Percentiles rank a stretch among this genome's conserved stretches.
These are phyloP conservation scores for Micronycteris hirsuta DNA, from an alignment of 2,113 vertebrate species.

Conservation along the genomic window DNA sequence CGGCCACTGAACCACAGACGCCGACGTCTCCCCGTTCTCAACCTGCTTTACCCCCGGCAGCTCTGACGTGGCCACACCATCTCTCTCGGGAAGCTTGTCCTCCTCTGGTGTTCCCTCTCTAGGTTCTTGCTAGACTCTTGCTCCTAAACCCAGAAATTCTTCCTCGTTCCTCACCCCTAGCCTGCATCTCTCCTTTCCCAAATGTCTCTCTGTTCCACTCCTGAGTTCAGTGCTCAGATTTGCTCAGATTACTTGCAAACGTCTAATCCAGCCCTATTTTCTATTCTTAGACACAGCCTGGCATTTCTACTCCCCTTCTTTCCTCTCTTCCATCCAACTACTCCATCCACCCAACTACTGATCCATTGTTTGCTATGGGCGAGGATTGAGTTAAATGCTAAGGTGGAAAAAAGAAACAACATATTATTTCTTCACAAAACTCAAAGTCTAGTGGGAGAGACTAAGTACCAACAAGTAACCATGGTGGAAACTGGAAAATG, in stretches of 20 bases:
- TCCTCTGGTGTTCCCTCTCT: not conserved
- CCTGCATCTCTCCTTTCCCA: not conserved
- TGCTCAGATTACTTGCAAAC: not conserved
- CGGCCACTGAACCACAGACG: not conserved
- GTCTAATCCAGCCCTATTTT: not conserved
- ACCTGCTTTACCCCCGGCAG: not conserved
- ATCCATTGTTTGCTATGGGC: not conserved
- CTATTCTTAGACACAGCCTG: not conserved
- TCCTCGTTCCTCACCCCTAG: not conserved
- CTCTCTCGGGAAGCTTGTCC: not conserved
- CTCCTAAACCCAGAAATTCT: not conserved
- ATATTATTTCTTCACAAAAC: not conserved
- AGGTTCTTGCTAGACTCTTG: not conserved
- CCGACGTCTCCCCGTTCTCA: accelerated
- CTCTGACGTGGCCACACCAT: no score
- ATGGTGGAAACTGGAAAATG: not conserved
- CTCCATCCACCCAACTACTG: not conserved
- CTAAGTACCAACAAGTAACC: not conserved
- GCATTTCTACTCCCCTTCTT: not conserved
- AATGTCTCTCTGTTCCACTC: not conserved
- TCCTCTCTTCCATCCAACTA: not conserved
- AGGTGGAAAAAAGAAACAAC: not conserved
- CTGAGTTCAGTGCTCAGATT: not conserved
- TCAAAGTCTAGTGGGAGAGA: not conserved
- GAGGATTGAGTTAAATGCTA: not conserved